Evolutionary conservation across 2,113 vertebrate species (phyloP).

Genomic region (Apistogramma diplotaenia): DNA sequence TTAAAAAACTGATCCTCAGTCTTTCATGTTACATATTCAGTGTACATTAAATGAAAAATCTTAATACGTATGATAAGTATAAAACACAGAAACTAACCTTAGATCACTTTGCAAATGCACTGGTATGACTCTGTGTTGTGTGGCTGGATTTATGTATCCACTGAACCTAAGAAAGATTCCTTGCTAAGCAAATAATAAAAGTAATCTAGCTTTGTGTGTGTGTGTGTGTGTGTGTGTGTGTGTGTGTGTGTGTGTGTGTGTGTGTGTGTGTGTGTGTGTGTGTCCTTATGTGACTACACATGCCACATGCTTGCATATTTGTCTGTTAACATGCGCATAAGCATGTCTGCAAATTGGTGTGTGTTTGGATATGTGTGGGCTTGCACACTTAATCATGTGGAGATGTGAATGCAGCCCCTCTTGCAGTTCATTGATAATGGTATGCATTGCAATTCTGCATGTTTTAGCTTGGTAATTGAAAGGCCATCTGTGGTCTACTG

Average conservation of each 20-base stretch:
- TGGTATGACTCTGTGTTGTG: conserved; percentile 20
- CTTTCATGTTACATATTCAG: neutral
- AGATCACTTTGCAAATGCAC: conserved; percentile 39
- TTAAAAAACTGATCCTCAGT: neutral
- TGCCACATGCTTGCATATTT: neutral
- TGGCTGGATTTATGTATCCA: conserved; percentile 50
- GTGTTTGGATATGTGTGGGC: neutral
- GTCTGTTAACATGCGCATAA: neutral
- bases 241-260: conserved; percentile 10
- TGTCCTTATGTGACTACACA: neutral
- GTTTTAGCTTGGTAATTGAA: conserved; percentile 70
- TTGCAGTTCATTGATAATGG: conserved; percentile 65
- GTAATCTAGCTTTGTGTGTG: conserved; percentile 37
- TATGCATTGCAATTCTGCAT: conserved; percentile 65
- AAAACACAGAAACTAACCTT: conserved; percentile 27
- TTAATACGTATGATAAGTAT: neutral
- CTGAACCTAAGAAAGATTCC: conserved; percentile 63
- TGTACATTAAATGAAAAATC: conserved; percentile 26
- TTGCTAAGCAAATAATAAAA: conserved; percentile 67
- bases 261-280: conserved; percentile 4
- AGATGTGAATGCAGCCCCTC: conserved; percentile 27
- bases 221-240: neutral
- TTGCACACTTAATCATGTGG: neutral
- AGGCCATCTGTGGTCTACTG: conserved; percentile 68
- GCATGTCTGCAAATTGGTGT: neutral